Percentiles rank a stretch among this genome's conserved stretches.
Conservation (phyloP, 2,113 vertebrate species). For the Hoplias malabaricus region DNA sequence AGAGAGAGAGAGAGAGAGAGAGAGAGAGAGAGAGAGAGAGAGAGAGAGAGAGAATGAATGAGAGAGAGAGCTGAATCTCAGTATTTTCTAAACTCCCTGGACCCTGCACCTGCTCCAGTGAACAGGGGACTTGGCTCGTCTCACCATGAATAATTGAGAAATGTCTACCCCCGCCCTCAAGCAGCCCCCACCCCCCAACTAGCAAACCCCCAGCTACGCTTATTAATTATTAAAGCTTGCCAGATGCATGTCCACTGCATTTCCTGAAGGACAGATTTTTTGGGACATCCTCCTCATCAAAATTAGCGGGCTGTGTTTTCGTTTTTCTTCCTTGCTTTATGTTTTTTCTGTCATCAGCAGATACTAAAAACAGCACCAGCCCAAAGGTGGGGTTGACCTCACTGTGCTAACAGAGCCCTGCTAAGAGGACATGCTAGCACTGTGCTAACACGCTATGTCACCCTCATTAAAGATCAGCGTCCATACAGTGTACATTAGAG, state of each 20-base stretch:
- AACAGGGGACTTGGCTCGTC: constrained; percentile 51
- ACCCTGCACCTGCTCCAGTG: constrained; percentile 36
- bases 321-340: too few species aligned
- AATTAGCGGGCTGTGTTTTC: constrained; percentile 27
- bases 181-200: too few species aligned
- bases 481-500: too few species aligned
- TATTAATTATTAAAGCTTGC: constrained; percentile 63
- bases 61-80: background rate
- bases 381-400: constrained; percentile 55
- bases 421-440: constrained; percentile 10
- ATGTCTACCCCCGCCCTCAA: constrained; percentile 62
- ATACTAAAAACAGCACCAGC: constrained; percentile 33
- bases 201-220: constrained; percentile 43
- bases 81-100: constrained; percentile 30
- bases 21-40: too few species aligned
- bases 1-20: too few species aligned
- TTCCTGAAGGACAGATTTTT: constrained; percentile 57
- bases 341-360: constrained; percentile 50
- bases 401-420: constrained; percentile 21
- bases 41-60: too few species aligned
- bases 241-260: constrained; percentile 57
- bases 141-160: constrained; percentile 67
- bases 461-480: constrained; percentile 8
- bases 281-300: constrained; percentile 30
- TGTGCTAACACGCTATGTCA: background rate